These are phyloP conservation scores for Prionace glauca DNA, from an alignment of 2,797 vertebrate species.

Conservation along the genomic window DNA sequence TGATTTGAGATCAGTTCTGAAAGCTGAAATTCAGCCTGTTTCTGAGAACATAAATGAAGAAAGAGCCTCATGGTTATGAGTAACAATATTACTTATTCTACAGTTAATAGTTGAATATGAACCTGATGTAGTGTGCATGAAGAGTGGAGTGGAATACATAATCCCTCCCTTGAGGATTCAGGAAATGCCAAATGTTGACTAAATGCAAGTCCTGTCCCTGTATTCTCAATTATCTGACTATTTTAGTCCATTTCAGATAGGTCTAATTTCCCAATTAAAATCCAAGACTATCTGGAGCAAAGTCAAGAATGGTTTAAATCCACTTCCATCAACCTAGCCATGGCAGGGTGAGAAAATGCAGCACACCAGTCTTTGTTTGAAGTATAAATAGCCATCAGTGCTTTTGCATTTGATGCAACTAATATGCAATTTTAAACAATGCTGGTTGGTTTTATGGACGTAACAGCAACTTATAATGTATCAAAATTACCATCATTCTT, in stretches of 20 bases:
- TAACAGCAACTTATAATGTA: neutral
- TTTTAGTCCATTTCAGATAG: neutral
- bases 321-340: neutral
- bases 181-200: slow-evolving; percentile 1
- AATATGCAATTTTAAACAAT: neutral
- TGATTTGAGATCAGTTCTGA: neutral
- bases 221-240: neutral
- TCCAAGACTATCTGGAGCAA: neutral
- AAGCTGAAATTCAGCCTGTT: neutral
- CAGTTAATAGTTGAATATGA: neutral
- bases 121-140: neutral
- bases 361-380: neutral
- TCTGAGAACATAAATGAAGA: neutral
- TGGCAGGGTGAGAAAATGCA: neutral
- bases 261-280: neutral
- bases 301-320: neutral
- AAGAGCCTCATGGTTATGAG: neutral
- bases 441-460: neutral
- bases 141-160: neutral
- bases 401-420: neutral
- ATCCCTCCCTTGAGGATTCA: neutral
- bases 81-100: neutral
- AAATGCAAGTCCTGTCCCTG: neutral
- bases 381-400: neutral
- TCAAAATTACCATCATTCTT: neutral